A percentile compares a stretch with the other conserved stretches of the same genome.
Conservation (phyloP, 2,113 vertebrate species). For the Smithornis capensis region DNA sequence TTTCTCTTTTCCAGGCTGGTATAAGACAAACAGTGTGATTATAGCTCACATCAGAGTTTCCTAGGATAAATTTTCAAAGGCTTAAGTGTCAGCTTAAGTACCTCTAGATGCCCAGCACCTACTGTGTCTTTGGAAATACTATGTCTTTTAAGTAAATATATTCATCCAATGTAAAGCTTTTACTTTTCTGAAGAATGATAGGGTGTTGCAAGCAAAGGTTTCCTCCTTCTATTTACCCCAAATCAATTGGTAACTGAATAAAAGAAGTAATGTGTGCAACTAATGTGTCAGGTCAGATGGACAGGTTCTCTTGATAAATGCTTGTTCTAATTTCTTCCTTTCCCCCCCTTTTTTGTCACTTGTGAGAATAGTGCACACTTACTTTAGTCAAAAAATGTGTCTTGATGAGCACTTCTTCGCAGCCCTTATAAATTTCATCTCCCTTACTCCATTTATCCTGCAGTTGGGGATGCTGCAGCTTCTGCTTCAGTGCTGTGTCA, state of each 20-base stretch:
- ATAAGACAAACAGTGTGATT: not conserved
- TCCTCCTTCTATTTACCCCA: not conserved
- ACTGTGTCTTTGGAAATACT: not conserved
- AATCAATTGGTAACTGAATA: not conserved
- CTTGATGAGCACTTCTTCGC: constrained; percentile 32
- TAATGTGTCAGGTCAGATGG: not conserved
- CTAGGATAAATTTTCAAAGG: not conserved
- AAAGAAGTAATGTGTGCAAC: not conserved
- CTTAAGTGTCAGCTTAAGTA: not conserved
- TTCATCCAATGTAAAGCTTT: not conserved
- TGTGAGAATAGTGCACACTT: constrained; percentile 9
- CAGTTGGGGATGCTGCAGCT: not conserved
- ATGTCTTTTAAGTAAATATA: not conserved
- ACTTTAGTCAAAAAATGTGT: not conserved
- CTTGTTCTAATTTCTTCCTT: not conserved
- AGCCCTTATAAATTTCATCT: constrained; percentile 20
- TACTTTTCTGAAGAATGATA: not conserved
- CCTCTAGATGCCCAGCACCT: not conserved
- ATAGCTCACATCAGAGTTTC: not conserved
- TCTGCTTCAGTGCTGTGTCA: not conserved
- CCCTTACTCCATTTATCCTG: constrained; percentile 39
- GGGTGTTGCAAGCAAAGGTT: not conserved
- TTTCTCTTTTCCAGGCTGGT: not conserved
- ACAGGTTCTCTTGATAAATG: not conserved
- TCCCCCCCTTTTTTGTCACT: not conserved